Percentiles rank a stretch among this genome's conserved stretches.
These are phyloP conservation scores for Esperia sulphurella DNA, from an alignment of 2,888 invertebrate genomes.

Conservation along the genomic window DNA sequence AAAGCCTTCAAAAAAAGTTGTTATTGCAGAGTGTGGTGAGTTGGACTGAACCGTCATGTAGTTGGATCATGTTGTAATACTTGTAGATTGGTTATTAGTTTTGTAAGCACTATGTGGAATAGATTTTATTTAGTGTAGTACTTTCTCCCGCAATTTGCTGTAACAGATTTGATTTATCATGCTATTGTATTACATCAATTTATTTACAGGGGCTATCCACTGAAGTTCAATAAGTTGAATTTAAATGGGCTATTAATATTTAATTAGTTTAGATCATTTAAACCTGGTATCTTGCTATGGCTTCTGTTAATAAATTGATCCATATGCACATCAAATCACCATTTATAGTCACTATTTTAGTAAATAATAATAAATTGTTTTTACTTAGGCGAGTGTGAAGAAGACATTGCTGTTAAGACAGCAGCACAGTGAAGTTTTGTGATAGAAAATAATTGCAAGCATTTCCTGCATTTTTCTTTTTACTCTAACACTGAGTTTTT, in stretches of 20 bases:
- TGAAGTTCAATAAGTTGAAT: no score
- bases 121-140: not conserved
- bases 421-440: not conserved
- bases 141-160: no score
- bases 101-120: not conserved
- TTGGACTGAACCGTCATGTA: slow-evolving; percentile 54
- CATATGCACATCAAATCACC: no score
- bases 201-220: no score
- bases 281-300: no score
- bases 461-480: not conserved
- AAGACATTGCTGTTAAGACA: slow-evolving; percentile 23
- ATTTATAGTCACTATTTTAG: no score
- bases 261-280: no score
- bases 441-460: not conserved
- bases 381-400: slow-evolving; percentile 32
- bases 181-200: no score
- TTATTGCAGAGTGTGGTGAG: slow-evolving; percentile 91
- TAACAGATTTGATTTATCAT: no score
- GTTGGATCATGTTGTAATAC: no score
- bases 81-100: not conserved
- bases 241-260: no score
- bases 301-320: no score
- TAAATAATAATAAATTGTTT: slow-evolving; percentile 1
- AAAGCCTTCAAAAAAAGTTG: slow-evolving; percentile 89
- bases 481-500: not conserved